phyloP scores from a whole-genome alignment of 2,797 vertebrate species.

The Chanos chanos region DNA sequence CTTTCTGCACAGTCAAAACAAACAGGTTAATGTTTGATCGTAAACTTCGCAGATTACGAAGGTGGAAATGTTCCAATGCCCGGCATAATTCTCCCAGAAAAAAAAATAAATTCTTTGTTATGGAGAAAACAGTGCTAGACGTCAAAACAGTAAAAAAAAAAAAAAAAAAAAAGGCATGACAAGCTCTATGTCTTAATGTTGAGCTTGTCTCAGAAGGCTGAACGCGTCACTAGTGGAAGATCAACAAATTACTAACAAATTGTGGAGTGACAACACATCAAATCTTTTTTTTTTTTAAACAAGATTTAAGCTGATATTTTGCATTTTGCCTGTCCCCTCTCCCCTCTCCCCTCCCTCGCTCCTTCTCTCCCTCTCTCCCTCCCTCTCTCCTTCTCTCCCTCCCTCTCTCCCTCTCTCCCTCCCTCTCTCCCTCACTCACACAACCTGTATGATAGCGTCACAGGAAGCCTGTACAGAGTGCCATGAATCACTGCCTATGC shows the following conservation, averaged over 20 bases:
- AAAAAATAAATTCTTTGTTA: no score
- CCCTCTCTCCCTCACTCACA: neutral
- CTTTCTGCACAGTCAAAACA: neutral
- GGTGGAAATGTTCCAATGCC: no score
- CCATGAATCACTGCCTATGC: slow-evolving; percentile 25
- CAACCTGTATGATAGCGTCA: slow-evolving; percentile 11
- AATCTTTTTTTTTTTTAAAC: slow-evolving; percentile 18
- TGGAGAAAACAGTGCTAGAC: no score
- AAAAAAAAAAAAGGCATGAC: no score
- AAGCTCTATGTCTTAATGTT: neutral
- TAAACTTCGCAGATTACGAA: no score
- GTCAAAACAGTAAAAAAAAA: no score
- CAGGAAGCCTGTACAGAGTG: slow-evolving; percentile 16
- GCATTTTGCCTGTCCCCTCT: no score
- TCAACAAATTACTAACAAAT: slow-evolving; percentile 22
- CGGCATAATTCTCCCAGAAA: neutral
- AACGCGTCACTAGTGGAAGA: neutral
- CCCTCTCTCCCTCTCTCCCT: neutral
- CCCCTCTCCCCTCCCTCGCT: neutral
- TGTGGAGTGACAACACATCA: neutral
- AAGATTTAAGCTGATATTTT: no score
- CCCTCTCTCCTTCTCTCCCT: neutral
- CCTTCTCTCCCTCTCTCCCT: neutral
- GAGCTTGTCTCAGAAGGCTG: neutral
- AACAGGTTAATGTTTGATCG: no score